These are phyloP conservation scores for Muricea muricata DNA, from an alignment of 92 coral and sea anemone genomes.

Conservation along the genomic window DNA sequence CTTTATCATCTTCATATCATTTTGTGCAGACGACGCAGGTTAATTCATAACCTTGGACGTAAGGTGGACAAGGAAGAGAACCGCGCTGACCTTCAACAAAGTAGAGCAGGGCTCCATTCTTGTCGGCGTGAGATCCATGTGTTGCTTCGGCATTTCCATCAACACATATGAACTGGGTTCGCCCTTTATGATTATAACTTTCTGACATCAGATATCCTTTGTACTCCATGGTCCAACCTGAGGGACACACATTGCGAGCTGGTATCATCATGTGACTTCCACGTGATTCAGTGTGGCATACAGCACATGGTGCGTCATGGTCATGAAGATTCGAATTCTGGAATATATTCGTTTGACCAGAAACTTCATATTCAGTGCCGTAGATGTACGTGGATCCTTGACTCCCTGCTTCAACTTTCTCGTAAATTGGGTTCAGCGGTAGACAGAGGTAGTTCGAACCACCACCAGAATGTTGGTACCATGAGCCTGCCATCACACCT, in stretches of 20 bases:
- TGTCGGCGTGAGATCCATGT: slow-evolving; percentile 19
- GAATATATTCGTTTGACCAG: slow-evolving; percentile 28
- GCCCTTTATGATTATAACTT: slow-evolving; percentile 32
- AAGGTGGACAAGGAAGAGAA: slow-evolving; percentile 62
- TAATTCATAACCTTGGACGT: slow-evolving; percentile 71
- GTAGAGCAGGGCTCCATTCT: slow-evolving; percentile 70
- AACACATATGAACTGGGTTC: slow-evolving; percentile 65
- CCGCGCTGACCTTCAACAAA: slow-evolving; percentile 66
- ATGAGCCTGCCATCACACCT: slow-evolving; percentile 65
- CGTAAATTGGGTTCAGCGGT: slow-evolving; percentile 61
- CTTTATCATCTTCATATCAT: slow-evolving; percentile 27
- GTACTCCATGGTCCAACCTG: slow-evolving; percentile 76
- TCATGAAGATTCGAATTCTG: slow-evolving; percentile 47
- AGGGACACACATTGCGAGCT: slow-evolving; percentile 72
- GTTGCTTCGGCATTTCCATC: slow-evolving; percentile 57
- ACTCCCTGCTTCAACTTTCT: slow-evolving; percentile 23
- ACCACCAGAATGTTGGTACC: slow-evolving; percentile 62
- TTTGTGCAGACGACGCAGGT: slow-evolving; percentile 88
- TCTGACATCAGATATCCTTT: slow-evolving; percentile 75
- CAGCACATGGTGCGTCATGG: slow-evolving; percentile 68
- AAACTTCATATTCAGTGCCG: slow-evolving; percentile 72
- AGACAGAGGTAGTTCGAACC: slow-evolving; percentile 74
- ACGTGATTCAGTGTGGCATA: slow-evolving; percentile 70
- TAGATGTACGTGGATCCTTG: slow-evolving; percentile 55
- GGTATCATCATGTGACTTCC: slow-evolving; percentile 72